phyloP scores from a whole-genome alignment of 1,140 invertebrate genomes.

The Cylas formicarius region DNA sequence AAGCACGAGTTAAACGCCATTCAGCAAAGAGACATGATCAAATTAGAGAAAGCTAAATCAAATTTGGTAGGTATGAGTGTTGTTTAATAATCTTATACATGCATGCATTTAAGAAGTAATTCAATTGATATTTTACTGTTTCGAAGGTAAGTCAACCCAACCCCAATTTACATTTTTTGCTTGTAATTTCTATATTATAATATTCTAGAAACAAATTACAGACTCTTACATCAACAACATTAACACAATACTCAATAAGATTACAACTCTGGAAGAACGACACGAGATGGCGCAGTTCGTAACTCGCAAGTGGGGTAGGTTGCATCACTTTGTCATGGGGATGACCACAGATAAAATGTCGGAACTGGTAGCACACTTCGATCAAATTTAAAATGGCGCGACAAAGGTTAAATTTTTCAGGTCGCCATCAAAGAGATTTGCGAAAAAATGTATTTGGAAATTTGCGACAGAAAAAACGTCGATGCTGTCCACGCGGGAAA shows the following conservation, averaged over 20 bases:
- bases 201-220: constrained; percentile 5
- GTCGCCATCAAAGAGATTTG: constrained; percentile 15
- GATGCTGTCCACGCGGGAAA: constrained; percentile 8
- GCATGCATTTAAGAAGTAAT: constrained; percentile 1
- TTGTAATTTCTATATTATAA: not conserved
- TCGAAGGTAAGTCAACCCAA: no score
- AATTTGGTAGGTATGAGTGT: constrained; percentile 17
- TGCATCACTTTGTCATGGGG: constrained; percentile 7
- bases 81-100: not conserved
- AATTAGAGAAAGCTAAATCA: constrained; percentile 17
- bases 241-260: constrained; percentile 8
- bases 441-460: constrained; percentile 17
- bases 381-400: no score
- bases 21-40: constrained; percentile 14
- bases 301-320: constrained; percentile 17
- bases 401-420: constrained; percentile 8
- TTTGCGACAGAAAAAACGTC: constrained; percentile 19
- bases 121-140: no score
- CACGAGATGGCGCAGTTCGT: constrained; percentile 15
- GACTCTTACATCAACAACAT: constrained; percentile 12
- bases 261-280: constrained; percentile 9
- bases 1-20: constrained; percentile 15
- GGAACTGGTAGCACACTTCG: constrained; percentile 1
- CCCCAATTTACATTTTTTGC: no score
- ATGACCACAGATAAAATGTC: not conserved